Evolutionary conservation across 2,113 vertebrate species (phyloP), one percentile per base, ranked within the genome.

Genomic region (Hystrix brachyura): DNA sequence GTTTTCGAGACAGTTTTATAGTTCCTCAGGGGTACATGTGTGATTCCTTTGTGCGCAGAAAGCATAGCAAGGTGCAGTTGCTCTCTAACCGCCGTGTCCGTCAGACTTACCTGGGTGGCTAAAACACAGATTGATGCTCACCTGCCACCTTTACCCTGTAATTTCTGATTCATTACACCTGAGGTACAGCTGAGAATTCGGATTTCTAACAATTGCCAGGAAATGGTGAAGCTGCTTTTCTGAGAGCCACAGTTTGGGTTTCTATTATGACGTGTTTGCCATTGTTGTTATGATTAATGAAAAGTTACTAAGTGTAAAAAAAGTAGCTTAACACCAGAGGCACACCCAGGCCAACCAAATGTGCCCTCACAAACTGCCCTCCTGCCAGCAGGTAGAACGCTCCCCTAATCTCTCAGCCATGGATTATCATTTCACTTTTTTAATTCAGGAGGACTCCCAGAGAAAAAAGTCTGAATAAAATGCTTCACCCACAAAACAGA

Each of bases 401-500:
- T 78, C 59, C 82, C 62, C 43, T 69, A 32, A 69, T 65, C n/a
- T 87, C 27, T 21, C 21, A 51, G 43, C 18, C 7, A 21, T 1
- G 0, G 17, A 51, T 19, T 5, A 32, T 43, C 25, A 48, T 43
- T 60, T 51, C 43, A 72, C 51, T 76, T 78, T 11, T 23, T 43
- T 65, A 78, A 78, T 46, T 87, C 32, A 48, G 38, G n/a, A 88
- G 82, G 46, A 89, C 74, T 87, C 91, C 84, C 13, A 0, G 29
- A 76, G 62, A 43, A 57, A 90, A 88, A 32, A 80, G n/a, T 59
- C 51, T 92, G 81, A 79, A 90, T 53, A 88, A 88, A 91, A 55
- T 3, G 62, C 21, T 90, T 87, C n/a, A 62, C n/a, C 57, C 90
- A 84, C 19, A 8, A 57, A 89, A 59, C 60, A 76, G 80, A 94